Percentiles rank a stretch among this genome's conserved stretches.
phyloP scores from a whole-genome alignment of 2,888 invertebrate genomes.

The Rotaria magnacalcarata region DNA sequence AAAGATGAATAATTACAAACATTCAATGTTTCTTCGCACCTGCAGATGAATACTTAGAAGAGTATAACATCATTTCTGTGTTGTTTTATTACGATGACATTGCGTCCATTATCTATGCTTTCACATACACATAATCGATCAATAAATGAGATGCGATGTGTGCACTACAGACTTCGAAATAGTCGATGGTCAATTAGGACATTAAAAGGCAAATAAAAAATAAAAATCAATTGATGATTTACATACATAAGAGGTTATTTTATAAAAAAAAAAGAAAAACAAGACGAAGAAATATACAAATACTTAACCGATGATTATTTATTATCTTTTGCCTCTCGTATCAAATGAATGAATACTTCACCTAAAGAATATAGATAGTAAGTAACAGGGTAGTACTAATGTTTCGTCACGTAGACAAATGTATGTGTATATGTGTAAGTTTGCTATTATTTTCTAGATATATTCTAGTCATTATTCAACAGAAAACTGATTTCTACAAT shows the following conservation, averaged over 20 bases:
- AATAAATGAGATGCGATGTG: background rate
- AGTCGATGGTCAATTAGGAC: background rate
- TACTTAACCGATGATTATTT: background rate
- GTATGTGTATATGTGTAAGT: background rate
- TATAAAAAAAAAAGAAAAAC: background rate
- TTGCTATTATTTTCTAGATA: background rate
- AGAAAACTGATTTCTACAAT: background rate
- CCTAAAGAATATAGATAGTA: background rate
- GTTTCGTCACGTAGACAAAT: background rate
- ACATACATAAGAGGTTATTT: background rate
- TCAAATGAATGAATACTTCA: background rate
- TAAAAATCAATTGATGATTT: background rate
- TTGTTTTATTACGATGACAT: background rate
- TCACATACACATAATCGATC: background rate
- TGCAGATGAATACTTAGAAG: background rate
- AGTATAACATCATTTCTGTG: background rate
- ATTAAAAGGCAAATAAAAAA: background rate
- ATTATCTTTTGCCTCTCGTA: background rate
- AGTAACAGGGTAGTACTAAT: background rate
- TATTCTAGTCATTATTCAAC: background rate
- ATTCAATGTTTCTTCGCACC: background rate
- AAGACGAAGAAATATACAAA: background rate
- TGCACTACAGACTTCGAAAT: background rate
- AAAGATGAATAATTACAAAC: background rate
- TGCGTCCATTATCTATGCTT: background rate